Percentiles rank a stretch among this genome's conserved stretches.
Conservation (phyloP, 2,113 vertebrate species). For the Urocynchramus pylzowi region DNA sequence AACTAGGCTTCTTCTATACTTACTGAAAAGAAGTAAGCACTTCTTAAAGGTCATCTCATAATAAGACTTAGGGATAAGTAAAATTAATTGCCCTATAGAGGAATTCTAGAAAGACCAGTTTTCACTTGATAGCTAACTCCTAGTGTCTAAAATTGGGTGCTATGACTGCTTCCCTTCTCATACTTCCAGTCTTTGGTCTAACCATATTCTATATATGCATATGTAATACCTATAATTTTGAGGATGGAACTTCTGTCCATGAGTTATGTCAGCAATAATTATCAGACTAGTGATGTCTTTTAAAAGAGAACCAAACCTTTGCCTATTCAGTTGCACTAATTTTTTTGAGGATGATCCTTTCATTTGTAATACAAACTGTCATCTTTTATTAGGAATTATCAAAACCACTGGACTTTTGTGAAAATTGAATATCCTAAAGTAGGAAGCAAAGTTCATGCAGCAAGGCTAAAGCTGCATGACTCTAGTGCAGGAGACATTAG, state of each 20-base stretch:
- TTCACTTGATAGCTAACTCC: not conserved
- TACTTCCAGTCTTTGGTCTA: not conserved
- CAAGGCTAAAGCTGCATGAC: not conserved
- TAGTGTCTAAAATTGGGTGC: not conserved
- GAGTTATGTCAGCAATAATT: not conserved
- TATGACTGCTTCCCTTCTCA: not conserved
- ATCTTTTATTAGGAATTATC: not conserved
- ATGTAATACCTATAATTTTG: not conserved
- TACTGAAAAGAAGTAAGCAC: not conserved
- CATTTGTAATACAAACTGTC: not conserved
- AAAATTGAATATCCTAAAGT: not conserved
- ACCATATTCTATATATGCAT: not conserved
- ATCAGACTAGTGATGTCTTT: not conserved
- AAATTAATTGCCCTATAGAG: not conserved
- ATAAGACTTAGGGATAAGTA: not conserved
- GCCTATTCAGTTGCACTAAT: not conserved
- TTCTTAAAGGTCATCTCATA: not conserved
- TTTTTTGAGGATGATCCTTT: not conserved
- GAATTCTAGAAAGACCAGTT: not conserved
- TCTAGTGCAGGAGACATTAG: not conserved
- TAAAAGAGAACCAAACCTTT: not conserved
- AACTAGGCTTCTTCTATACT: not conserved
- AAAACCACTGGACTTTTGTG: not conserved
- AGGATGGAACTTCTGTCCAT: not conserved
- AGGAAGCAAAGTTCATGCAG: not conserved